phyloP scores from a whole-genome alignment of 2,888 invertebrate species.

The Lepetodrilus schrolli region DNA sequence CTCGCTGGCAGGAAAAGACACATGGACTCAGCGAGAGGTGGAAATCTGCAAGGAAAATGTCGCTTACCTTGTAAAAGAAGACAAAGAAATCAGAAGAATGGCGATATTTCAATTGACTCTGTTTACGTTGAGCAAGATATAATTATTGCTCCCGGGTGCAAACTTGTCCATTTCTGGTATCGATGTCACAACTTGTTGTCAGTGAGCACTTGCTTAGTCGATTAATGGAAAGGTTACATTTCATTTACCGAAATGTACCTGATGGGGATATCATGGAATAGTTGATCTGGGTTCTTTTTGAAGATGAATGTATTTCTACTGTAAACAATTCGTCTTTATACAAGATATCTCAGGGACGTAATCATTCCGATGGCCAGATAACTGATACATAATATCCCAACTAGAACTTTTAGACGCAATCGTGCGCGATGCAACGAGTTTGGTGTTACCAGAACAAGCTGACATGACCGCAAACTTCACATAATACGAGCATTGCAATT shows the following conservation, averaged over 20 bases:
- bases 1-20: not conserved
- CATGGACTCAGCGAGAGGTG: not conserved
- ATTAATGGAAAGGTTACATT: not conserved
- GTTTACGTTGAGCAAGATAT: not conserved
- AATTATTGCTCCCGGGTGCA: not conserved
- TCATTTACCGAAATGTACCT: not conserved
- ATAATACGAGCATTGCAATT: too few relatives aligned
- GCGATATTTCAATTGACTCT: constrained; percentile 6
- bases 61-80: not conserved
- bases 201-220: not conserved
- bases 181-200: constrained; percentile 1
- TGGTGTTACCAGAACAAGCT: too few relatives aligned
- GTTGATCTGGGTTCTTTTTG: not conserved
- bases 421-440: too few relatives aligned
- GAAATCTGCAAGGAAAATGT: not conserved
- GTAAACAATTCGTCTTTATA: too few relatives aligned
- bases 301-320: too few relatives aligned
- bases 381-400: too few relatives aligned
- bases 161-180: constrained; percentile 7
- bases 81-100: constrained; percentile 14
- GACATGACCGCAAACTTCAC: too few relatives aligned
- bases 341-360: too few relatives aligned
- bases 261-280: not conserved
- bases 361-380: too few relatives aligned
- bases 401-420: too few relatives aligned